Conservation (phyloP, 2,888 invertebrate genomes). For the Ypsolopha sequella region DNA sequence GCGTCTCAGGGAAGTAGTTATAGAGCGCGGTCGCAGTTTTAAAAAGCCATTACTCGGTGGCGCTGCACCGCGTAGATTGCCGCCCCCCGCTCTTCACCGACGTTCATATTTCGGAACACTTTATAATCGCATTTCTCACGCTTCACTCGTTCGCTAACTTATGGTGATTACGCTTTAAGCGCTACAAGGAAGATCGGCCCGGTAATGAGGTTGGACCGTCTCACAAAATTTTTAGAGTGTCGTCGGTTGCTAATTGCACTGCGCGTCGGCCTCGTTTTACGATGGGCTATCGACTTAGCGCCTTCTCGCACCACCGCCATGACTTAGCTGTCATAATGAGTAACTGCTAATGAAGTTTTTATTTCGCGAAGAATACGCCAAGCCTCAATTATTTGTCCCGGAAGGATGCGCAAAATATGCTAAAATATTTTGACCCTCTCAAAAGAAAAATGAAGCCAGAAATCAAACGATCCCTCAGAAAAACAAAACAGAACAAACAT, state of each 20-base stretch:
- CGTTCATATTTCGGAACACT: constrained; percentile 67
- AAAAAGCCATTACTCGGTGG: constrained; percentile 67
- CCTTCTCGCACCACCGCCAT: not conserved
- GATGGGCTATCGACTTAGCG: constrained; percentile 7
- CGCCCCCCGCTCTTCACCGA: constrained; percentile 23
- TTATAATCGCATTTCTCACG: constrained; percentile 69
- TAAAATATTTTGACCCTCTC: constrained; percentile 17
- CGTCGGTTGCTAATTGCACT: constrained; percentile 63
- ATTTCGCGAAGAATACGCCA: constrained; percentile 12
- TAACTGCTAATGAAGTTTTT: constrained; percentile 42
- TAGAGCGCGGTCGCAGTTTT: constrained; percentile 71
- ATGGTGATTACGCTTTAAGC: constrained; percentile 68
- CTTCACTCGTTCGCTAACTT: constrained; percentile 67
- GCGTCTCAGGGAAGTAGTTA: constrained; percentile 66
- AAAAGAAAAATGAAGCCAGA: constrained; percentile 30
- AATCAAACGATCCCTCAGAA: constrained; percentile 50
- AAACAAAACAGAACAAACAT: constrained; percentile 65
- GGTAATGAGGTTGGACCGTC: constrained; percentile 67
- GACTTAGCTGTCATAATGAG: constrained; percentile 11
- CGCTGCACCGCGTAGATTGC: constrained; percentile 65
- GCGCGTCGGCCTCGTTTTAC: constrained; percentile 9
- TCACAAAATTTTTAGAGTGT: constrained; percentile 67
- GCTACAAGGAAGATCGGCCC: constrained; percentile 68
- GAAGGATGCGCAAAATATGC: constrained; percentile 11
- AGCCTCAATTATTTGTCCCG: not conserved